Evolutionary conservation across 2,888 invertebrate genomes (phyloP).

Genomic region (Anthrax anthrax): DNA sequence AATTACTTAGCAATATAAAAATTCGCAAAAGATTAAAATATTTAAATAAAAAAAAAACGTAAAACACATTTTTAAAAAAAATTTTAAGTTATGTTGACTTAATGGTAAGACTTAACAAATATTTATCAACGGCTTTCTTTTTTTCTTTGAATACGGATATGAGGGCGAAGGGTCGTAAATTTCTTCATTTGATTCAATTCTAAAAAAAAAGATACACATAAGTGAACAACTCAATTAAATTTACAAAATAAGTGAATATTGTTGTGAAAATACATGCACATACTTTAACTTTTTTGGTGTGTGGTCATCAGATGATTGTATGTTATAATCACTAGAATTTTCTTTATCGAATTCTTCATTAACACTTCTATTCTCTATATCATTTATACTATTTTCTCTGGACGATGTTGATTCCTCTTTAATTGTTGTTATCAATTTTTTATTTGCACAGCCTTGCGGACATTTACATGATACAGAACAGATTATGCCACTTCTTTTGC

Average conservation of each 20-base stretch:
- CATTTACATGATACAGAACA: slow-evolving; percentile 43
- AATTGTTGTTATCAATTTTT: slow-evolving; percentile 2
- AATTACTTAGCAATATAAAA: no score
- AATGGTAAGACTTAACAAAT: no score
- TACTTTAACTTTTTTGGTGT: slow-evolving; percentile 5
- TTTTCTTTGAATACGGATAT: slow-evolving; percentile 9
- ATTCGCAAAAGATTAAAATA: no score
- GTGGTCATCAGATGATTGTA: background rate
- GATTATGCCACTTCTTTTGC: slow-evolving; percentile 37
- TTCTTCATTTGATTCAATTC: slow-evolving; percentile 3
- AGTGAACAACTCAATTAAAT: background rate
- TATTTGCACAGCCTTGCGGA: slow-evolving; percentile 34
- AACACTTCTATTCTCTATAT: background rate
- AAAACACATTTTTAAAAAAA: no score
- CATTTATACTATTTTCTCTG: slow-evolving; percentile 4
- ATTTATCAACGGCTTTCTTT: slow-evolving; percentile 8
- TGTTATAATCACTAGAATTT: background rate
- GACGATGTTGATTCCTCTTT: background rate
- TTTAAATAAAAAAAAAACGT: no score
- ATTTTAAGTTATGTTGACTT: no score
- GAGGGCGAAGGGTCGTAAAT: slow-evolving; percentile 5
- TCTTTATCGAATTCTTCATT: background rate
- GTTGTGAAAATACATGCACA: background rate
- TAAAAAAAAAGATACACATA: background rate
- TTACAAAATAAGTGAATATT: slow-evolving; percentile 1